Evolutionary conservation across 2,113 vertebrate species (phyloP), one percentile per base, ranked within the genome.

Genomic region (Pandion haliaetus): DNA sequence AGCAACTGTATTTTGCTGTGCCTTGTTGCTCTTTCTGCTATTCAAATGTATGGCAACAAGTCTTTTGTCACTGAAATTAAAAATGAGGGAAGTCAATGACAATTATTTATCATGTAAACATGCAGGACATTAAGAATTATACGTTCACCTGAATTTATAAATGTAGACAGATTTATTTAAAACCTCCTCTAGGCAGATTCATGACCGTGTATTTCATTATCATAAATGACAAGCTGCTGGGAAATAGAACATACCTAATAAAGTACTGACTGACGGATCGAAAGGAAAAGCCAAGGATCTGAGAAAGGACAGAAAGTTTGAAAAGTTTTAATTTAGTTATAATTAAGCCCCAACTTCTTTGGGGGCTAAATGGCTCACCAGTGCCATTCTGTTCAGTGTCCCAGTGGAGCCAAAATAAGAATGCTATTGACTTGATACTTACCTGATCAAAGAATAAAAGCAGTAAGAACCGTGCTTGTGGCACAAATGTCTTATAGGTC

Each of bases 131-230:
- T 93, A 86, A 90, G 76, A 95, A 87, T 79, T 82, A 78, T 45
- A 90, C 16, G n/a, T 69, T 95, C 69, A 61, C 49, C 49, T 88
- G 54, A 58, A 93, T 95, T 88, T 74, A 66, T 69, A 95, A 92
- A 93, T 44, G 71, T 42, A 52, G 36, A 63, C 49, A 78, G 66
- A 92, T 86, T 88, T 90, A 92, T 92, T 88, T 76, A 77, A 93
- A 93, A 65, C 45, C 45, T 86, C 54, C 55, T 61, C 40, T 50
- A 88, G 82, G 38, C 71, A 95, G 65, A 92, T 85, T 92, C n/a
- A 86, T 65, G 82, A 72, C 61, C 24, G 13, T 34, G 36, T 93
- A 93, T 80, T 96, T 96, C 93, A 96, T 86, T 86, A 77, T 57
- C 23, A 67, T 26, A 91, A 78, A 73, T 38, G 86, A 83, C 71